Evolutionary conservation across 1,140 invertebrate genomes (phyloP).

Genomic region (Drosophila nannoptera): DNA sequence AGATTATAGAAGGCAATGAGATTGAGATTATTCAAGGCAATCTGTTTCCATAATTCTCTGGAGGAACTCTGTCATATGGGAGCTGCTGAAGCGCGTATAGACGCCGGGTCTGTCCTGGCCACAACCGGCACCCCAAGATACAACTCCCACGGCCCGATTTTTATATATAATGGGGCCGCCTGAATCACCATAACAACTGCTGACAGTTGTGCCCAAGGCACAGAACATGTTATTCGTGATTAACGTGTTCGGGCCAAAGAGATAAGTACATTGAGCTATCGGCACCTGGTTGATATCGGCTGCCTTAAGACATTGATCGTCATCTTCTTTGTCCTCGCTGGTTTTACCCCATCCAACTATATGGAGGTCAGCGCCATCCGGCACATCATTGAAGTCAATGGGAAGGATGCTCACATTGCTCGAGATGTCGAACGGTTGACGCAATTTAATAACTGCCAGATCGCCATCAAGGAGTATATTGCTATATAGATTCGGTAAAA

Average conservation of each 20-base stretch:
- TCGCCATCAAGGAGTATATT: slow-evolving; percentile 58
- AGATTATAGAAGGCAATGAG: too few species aligned
- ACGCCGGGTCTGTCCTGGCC: too few species aligned
- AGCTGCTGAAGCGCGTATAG: slow-evolving; percentile 37
- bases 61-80: slow-evolving; percentile 25
- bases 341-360: slow-evolving; percentile 55
- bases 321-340: not conserved
- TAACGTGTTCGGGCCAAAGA: not conserved
- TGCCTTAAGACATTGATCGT: slow-evolving; percentile 48
- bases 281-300: slow-evolving; percentile 23
- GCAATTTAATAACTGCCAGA: slow-evolving; percentile 52
- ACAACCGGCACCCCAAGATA: too few species aligned
- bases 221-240: too few species aligned
- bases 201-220: too few species aligned
- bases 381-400: slow-evolving; percentile 51
- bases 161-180: too few species aligned
- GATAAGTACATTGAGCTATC: slow-evolving; percentile 9
- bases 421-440: slow-evolving; percentile 27
- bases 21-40: slow-evolving; percentile 31
- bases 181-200: too few species aligned
- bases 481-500: slow-evolving; percentile 1
- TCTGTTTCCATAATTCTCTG: slow-evolving; percentile 18
- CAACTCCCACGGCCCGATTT: too few species aligned
- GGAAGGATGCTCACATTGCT: slow-evolving; percentile 12
- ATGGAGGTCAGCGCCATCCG: slow-evolving; percentile 29